These are phyloP conservation scores for Sebastolobus alascanus DNA, from an alignment of 2,797 vertebrate genomes.

Conservation along the genomic window DNA sequence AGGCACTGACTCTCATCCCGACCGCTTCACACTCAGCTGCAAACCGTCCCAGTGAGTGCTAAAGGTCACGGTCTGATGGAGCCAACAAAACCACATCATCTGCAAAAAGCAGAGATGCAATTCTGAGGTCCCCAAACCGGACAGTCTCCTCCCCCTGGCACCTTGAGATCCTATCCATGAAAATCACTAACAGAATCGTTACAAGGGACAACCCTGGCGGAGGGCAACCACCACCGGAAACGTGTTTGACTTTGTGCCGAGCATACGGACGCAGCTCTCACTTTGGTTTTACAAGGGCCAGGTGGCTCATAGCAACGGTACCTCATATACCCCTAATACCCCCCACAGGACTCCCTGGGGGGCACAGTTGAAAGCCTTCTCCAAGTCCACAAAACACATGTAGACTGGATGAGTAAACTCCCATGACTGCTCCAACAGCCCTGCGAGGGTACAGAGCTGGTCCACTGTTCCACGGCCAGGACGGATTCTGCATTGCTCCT, in stretches of 20 bases:
- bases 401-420: background rate
- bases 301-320: background rate
- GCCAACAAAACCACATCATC: too few relatives aligned
- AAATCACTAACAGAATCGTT: background rate
- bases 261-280: background rate
- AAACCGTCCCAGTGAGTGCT: background rate
- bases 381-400: background rate
- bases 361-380: background rate
- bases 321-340: accelerated
- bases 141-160: accelerated
- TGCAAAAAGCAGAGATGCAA: background rate
- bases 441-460: too few relatives aligned
- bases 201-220: background rate
- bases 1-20: background rate
- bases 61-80: background rate
- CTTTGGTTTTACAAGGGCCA: background rate
- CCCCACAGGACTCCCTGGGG: background rate
- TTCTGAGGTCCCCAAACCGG: background rate
- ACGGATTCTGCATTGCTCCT: background rate
- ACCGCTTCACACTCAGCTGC: too few relatives aligned
- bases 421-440: accelerated
- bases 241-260: too few relatives aligned
- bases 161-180: background rate
- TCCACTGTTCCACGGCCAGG: background rate
- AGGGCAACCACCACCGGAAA: too few relatives aligned